These are phyloP conservation scores for Papilio aristodemus DNA, from an alignment of 1,140 invertebrate species.

Conservation along the genomic window DNA sequence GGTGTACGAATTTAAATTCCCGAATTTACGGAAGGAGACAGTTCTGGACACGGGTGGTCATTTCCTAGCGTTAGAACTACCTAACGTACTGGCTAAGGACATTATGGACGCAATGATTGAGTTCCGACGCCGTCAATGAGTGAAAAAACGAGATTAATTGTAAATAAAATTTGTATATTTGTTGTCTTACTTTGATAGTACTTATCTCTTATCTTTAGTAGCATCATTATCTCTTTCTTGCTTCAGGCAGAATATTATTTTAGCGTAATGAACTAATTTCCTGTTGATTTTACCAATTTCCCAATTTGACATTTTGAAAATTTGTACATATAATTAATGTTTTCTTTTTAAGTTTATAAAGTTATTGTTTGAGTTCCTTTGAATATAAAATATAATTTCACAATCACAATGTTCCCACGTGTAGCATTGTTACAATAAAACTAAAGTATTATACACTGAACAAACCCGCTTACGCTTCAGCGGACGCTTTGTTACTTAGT, in stretches of 20 bases:
- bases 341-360: neutral
- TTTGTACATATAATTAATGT: too few species aligned
- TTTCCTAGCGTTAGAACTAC: conserved; percentile 21
- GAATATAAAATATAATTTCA: neutral
- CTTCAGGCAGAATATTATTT: too few species aligned
- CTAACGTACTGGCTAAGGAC: conserved; percentile 3
- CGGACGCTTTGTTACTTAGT: neutral
- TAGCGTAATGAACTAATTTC: too few species aligned
- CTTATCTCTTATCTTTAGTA: too few species aligned
- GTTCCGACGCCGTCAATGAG: neutral
- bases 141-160: neutral
- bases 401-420: neutral
- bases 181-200: neutral
- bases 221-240: too few species aligned
- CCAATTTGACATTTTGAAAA: too few species aligned
- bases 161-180: too few species aligned
- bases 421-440: neutral
- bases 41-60: conserved; percentile 19
- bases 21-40: conserved; percentile 24
- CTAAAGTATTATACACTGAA: neutral
- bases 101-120: neutral
- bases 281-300: too few species aligned
- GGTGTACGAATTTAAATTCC: conserved; percentile 22
- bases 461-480: neutral
- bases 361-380: neutral